Evolutionary conservation across 2,797 vertebrate genomes (phyloP), one percentile per base, ranked within the genome.

Genomic region (Coracias cyanogaster): DNA sequence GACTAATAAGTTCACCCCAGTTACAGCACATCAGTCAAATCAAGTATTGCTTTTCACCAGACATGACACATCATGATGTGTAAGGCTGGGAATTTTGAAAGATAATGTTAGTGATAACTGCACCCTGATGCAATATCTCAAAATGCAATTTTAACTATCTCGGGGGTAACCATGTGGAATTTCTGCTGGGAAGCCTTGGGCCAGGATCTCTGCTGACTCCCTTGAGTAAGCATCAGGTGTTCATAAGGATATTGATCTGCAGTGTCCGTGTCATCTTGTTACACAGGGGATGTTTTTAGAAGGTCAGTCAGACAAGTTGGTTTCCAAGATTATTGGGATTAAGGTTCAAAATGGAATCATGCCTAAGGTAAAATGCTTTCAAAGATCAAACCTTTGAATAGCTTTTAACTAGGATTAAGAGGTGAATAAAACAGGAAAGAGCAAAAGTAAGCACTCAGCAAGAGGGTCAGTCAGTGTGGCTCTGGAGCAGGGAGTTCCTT

Each of bases 21-120:
- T 74, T 95, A 74, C 83, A 95, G 91, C 67, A 67, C 92, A 96
- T 96, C 89, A 95, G 90, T 96, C 96, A 95, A 89, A 84, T 35
- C 93, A 85, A 92, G 82, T 57, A 76, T 72, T 93, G 86, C 90
- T 78, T 91, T 94, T 86, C 79, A 71, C 93, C 96, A 97, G 96
- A 97, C 95, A 58, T 96, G 96, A 97, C 93, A 95, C 95, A 95
- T 93, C 93, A 85, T 96, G 95, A 96, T 89, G 78, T 92, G 90
- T 33, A 93, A 96, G 93, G 92, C 95, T 96, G 92, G 94, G 92
- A 95, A 97, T 96, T 96, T 82, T 62, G 81, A 91, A 91, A 96
- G 94, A 95, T 96, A 96, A 62, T 1, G 33, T 67, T 81, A 62
- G 86, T 81, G 94, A 94, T 94, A 95, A 71, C 72, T 31, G 26